Base-by-base conservation (phyloP, 2,113 vertebrate species). In the Tyto alba region DNA sequence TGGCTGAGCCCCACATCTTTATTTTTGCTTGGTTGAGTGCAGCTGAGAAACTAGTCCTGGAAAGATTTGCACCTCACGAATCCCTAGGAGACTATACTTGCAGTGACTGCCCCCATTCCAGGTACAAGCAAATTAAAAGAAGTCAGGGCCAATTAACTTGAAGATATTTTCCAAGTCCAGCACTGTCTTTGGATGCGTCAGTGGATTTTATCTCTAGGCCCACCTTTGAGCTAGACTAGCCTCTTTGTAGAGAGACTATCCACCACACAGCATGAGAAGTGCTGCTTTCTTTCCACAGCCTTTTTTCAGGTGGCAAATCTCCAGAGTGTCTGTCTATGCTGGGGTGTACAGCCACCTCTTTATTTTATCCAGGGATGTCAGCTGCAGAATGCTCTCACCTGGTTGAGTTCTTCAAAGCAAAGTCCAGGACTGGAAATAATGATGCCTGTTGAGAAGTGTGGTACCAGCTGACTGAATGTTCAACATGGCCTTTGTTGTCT, bases 401-500 rank as follows among this genome's bases (percentile, higher is more conserved):
- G 55, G n/a, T 5, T 57, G 81, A 80, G 18, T 14, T 81, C 88
- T 81, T 74, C 41, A 74, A 90, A 88, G 79, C 6, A 5, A 74
- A 81, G 41, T 11, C 50, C 36, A 62, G 36, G 25, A 22, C 38
- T 71, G 56, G 41, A 88, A 90, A 78, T 40, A 43, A 40, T 40
- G 11, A 43, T 41, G 7, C 10, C 15, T 56, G 36, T 34, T 74
- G 45, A 83, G 53, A 94, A 77, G 57, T 14, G 11, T 53, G 36
- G 36, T 57, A 80, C 59, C 36, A 81, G 21, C 36, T 57, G 77
- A 34, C 55, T 69, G 38, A 32, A 23, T 52, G n/a, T 22, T 90
- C 67, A 63, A 2, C n/a, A 6, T 27, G 36, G 48, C 10, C 32
- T 89, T 45, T 0, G 0, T 14, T 72, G 52, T 23, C 12, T 30